A percentile compares a stretch with the other conserved stretches of the same genome.
Evolutionary conservation across 2,888 invertebrate genomes (phyloP).

Genomic region (Clostera curtula): DNA sequence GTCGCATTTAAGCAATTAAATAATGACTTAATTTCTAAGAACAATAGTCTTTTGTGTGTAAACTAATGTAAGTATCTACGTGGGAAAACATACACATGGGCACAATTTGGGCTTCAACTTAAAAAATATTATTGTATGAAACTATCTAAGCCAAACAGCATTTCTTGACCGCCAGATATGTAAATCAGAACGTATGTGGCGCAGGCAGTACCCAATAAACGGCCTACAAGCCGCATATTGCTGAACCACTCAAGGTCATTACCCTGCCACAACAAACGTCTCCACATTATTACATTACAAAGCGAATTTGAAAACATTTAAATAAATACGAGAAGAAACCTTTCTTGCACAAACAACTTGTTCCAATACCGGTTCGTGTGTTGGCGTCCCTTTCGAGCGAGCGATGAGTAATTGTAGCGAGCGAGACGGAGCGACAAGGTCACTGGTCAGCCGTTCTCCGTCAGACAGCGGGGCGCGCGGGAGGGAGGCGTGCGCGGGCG

Average conservation of each 20-base stretch:
- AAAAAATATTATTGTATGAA: too few species aligned
- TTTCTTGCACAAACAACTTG: slow-evolving; percentile 64
- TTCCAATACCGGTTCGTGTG: slow-evolving; percentile 46
- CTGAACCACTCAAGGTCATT: slow-evolving; percentile 59
- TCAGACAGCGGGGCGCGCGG: slow-evolving; percentile 59
- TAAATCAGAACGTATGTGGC: slow-evolving; percentile 12
- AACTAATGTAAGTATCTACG: too few species aligned
- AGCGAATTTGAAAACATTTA: slow-evolving; percentile 64
- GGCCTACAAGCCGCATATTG: slow-evolving; percentile 39
- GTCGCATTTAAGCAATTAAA: too few species aligned
- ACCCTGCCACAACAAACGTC: slow-evolving; percentile 50
- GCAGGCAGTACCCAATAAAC: slow-evolving; percentile 14
- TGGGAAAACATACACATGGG: too few species aligned
- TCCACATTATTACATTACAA: slow-evolving; percentile 51
- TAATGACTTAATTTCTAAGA: too few species aligned
- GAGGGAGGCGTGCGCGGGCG: slow-evolving; percentile 51
- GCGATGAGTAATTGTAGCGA: slow-evolving; percentile 32
- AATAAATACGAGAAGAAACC: slow-evolving; percentile 64
- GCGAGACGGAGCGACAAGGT: slow-evolving; percentile 61
- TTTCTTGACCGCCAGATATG: too few species aligned
- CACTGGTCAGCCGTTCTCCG: slow-evolving; percentile 68
- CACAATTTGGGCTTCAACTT: too few species aligned
- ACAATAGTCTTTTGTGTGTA: too few species aligned
- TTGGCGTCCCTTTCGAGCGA: slow-evolving; percentile 34
- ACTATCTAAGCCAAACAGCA: too few species aligned